Evolutionary conservation across 2,113 vertebrate genomes (phyloP).

Genomic region (Gila orcuttii): DNA sequence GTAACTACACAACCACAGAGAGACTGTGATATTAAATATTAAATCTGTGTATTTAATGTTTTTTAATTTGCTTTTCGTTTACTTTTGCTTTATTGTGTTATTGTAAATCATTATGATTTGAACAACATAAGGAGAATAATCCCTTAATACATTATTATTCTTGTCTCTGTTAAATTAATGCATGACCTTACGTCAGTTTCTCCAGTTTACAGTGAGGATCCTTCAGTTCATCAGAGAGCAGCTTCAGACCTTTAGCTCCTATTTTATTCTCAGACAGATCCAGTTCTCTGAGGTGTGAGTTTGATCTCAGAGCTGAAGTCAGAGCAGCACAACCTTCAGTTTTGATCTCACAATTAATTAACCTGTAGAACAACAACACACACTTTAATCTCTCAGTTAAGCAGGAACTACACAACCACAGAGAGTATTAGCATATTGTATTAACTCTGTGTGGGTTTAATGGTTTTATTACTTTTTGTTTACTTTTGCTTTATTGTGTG

Average conservation of each 20-base stretch:
- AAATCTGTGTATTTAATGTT: too few species aligned
- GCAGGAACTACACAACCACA: background rate
- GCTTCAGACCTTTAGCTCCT: background rate
- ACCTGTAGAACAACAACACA: background rate
- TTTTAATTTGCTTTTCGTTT: too few species aligned
- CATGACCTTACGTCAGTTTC: background rate
- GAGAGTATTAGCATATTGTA: background rate
- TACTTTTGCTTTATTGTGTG: background rate
- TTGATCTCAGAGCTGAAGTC: background rate
- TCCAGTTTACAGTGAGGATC: background rate
- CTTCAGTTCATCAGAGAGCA: background rate
- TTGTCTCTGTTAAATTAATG: background rate
- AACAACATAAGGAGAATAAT: too few species aligned
- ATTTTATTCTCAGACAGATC: background rate
- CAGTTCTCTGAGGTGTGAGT: background rate
- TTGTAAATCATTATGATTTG: too few species aligned
- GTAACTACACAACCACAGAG: background rate
- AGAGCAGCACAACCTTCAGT: background rate
- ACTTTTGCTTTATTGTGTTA: too few species aligned
- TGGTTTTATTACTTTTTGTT: background rate
- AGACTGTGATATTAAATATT: too few species aligned
- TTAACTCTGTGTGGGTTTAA: background rate
- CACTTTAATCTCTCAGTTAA: background rate
- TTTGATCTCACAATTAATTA: rapidly evolving
- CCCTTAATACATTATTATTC: too few species aligned